Evolutionary conservation across 2,888 invertebrate species (phyloP), one percentile per base, ranked within the genome.

Genomic region (Cantharis rustica): DNA sequence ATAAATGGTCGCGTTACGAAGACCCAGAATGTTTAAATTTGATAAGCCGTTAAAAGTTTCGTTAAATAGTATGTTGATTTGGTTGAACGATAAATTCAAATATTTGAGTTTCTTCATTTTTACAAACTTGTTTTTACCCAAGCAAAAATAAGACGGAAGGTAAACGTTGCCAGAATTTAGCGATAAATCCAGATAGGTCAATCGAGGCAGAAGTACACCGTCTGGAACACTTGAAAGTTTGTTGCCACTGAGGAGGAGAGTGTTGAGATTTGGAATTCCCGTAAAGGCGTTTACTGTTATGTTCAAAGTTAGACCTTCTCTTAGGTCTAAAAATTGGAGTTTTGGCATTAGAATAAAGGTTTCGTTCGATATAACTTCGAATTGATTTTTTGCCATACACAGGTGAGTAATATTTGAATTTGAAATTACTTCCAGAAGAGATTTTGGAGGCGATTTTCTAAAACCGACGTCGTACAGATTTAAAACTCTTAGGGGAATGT

Each of bases 321-420:
- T 88, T 64, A 93, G 86, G 84, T 93, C 91, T 63, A 93, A 82
- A 0, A 89, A 80, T 82, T 90, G 88, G 72, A 93, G 86, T 76
- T 90, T 90, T 0, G 88, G 85, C 91, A 92, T 92, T 63, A 72
- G 75, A 1, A 92, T 91, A 83, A 92, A 92, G 3, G 87, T 85
- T n/a, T 89, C 86, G 10, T 89, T 87, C 11, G 83, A 82, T 9
- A 92, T 88, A 1, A 88, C 84, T 86, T 91, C 91, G 81, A 92
- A 91, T 80, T 91, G 91, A 82, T 92, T 92, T 70, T 89, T 85
- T 0, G 90, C 87, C 62, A 92, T 82, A 72, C 87, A 87, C 64
- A 92, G 84, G 68, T 86, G 85, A 26, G 87, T 89, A 62, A 92
- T 88, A 2, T 89, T 90, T 0, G 90, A 89, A 15, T 88, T 85